These are phyloP conservation scores for Cnemophilus loriae DNA, from an alignment of 2,113 vertebrate species.

Conservation along the genomic window DNA sequence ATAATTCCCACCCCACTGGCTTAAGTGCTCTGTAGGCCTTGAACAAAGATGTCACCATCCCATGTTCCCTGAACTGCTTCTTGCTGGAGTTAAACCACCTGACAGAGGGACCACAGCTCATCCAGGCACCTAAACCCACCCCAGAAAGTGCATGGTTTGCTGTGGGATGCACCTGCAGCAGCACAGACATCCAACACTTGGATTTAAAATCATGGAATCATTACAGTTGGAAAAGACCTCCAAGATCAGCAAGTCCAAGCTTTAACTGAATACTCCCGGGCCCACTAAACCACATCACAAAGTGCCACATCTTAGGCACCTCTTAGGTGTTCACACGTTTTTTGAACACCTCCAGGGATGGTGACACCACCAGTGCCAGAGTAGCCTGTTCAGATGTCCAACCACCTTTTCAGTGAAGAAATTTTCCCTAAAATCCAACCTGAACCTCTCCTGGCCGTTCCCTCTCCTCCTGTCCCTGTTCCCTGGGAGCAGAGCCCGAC, in stretches of 20 bases:
- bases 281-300: neutral
- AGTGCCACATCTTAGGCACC: neutral
- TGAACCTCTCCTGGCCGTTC: accelerated
- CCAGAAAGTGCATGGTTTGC: accelerated
- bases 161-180: neutral
- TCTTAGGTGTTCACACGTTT: accelerated
- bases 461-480: neutral
- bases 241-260: neutral
- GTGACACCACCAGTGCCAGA: neutral
- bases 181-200: neutral
- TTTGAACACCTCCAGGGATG: neutral
- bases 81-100: neutral
- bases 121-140: neutral
- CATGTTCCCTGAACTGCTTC: neutral
- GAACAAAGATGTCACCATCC: neutral
- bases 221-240: neutral
- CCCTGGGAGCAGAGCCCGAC: neutral
- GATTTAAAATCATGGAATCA: neutral
- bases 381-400: neutral
- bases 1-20: neutral
- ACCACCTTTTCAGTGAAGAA: neutral
- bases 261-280: neutral
- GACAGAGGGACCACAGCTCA: neutral
- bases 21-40: neutral
- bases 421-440: neutral